A percentile compares a stretch with the other conserved stretches of the same genome.
Evolutionary conservation across 2,888 invertebrate genomes (phyloP).

Genomic region (Parascotia fuliginaria): DNA sequence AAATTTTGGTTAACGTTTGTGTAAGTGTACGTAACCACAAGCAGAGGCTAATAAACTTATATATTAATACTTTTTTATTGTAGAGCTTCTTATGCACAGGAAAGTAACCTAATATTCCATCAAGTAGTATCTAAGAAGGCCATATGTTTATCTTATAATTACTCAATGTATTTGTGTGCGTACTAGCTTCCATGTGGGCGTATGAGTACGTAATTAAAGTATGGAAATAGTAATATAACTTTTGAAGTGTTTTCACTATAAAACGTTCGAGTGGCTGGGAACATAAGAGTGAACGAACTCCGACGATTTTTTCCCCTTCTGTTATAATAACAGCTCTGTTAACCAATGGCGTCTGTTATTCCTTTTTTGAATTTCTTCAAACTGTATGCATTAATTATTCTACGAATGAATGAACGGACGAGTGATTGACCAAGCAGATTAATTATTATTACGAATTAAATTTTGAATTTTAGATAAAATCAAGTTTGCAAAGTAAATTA

Average conservation of each 20-base stretch:
- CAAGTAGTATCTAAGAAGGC: slow-evolving; percentile 66
- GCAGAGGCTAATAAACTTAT: neutral
- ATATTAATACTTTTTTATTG: slow-evolving; percentile 29
- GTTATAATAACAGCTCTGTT: slow-evolving; percentile 78
- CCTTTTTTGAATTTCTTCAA: slow-evolving; percentile 60
- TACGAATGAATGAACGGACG: slow-evolving; percentile 11
- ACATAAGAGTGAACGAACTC: slow-evolving; percentile 76
- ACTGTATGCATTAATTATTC: slow-evolving; percentile 39
- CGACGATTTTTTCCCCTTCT: slow-evolving; percentile 65
- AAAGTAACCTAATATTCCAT: slow-evolving; percentile 69
- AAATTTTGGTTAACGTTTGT: too few species aligned
- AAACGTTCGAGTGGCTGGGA: slow-evolving; percentile 82
- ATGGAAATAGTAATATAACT: slow-evolving; percentile 84
- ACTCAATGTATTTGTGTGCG: slow-evolving; percentile 55
- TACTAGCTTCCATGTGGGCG: slow-evolving; percentile 62
- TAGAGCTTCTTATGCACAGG: slow-evolving; percentile 42
- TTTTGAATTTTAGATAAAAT: neutral
- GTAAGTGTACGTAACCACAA: too few species aligned
- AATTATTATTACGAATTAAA: neutral
- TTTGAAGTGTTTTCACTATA: slow-evolving; percentile 85
- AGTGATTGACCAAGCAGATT: slow-evolving; percentile 5
- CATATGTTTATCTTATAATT: slow-evolving; percentile 80
- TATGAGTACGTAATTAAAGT: slow-evolving; percentile 78
- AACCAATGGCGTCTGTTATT: slow-evolving; percentile 68
- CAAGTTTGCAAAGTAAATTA: slow-evolving; percentile 11